Evolutionary conservation across 2,113 vertebrate species (phyloP), one percentile per base, ranked within the genome.

Genomic region (Scatophagus argus): DNA sequence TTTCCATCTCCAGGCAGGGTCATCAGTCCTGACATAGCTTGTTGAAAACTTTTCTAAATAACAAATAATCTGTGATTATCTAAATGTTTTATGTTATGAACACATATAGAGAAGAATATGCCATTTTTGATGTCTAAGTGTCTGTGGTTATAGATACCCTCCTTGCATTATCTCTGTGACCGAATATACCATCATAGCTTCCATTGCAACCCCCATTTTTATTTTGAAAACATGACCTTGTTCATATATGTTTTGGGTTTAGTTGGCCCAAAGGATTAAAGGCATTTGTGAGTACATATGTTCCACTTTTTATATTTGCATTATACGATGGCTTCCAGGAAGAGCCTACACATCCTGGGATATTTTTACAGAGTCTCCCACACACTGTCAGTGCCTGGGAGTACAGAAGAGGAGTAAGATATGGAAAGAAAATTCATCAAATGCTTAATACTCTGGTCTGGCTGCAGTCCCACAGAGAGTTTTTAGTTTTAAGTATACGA

Each of bases 351-450:
- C 71, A 84, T 78, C 75, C 77, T 41, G 52, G 21, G 54, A 77
- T 86, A 80, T 85, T 86, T 91, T 87, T 78, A 73, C 76, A 59
- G 61, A 67, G 46, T 90, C 87, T 90, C 90, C 83, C 88, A 87
- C 92, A 85, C 81, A 63, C 79, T 85, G 86, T 69, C 83, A 84
- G 56, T 69, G 82, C 81, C 81, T 65, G 64, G 66, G 76, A 90
- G 83, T 62, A 39, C 47, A 78, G 61, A 79, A 71, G 78, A 86
- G 68, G 77, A 82, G 78, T 31, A 73, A 67, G 69, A 75, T 64
- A 79, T 78, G 49, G 74, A 79, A 70, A 76, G 73, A 83, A 79
- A 80, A 83, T 63, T 75, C 38, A 85, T 84, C 74, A 89, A 79
- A 89, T 63, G 43, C 74, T 88, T 81, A 91, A 87, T 85, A 64